phyloP scores from a whole-genome alignment of 2,797 vertebrate species.

The Scolopax rusticola region DNA sequence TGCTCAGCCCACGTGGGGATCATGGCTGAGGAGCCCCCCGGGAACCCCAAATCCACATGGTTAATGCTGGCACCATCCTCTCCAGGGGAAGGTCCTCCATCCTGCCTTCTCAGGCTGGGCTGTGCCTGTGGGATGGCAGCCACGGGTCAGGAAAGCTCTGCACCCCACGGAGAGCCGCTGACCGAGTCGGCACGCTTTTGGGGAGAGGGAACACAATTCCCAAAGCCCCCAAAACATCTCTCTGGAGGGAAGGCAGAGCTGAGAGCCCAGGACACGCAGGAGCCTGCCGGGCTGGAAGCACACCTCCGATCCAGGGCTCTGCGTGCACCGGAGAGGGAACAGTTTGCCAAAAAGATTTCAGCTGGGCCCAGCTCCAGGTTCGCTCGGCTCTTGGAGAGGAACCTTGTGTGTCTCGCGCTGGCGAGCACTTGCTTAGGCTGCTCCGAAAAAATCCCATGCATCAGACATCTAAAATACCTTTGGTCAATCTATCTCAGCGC shows the following conservation, averaged over 20 bases:
- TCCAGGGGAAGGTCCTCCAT: neutral
- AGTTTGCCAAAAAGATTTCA: slow-evolving; percentile 20
- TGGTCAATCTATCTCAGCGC: slow-evolving; percentile 52
- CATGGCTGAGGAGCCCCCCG: accelerated
- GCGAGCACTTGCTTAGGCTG: slow-evolving; percentile 30
- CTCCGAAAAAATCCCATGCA: slow-evolving; percentile 51
- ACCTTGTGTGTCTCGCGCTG: slow-evolving; percentile 37
- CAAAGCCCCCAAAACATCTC: neutral
- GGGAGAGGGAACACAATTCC: neutral
- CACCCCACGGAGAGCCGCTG: neutral
- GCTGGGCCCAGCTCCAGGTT: slow-evolving; percentile 38
- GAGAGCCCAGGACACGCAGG: neutral
- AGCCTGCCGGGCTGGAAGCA: slow-evolving; percentile 35
- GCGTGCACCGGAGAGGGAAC: neutral
- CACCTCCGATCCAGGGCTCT: neutral
- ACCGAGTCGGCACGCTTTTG: neutral
- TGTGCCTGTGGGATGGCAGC: accelerated
- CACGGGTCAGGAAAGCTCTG: neutral
- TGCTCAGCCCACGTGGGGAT: neutral
- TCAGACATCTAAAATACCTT: slow-evolving; percentile 65
- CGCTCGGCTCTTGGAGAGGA: neutral
- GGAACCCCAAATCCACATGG: neutral
- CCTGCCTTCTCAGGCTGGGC: neutral
- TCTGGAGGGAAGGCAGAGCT: neutral
- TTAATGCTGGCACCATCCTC: accelerated